A percentile compares a stretch with the other conserved stretches of the same genome.
These are phyloP conservation scores for Rhagologus leucostigma DNA, from an alignment of 2,113 vertebrate species.

Conservation along the genomic window DNA sequence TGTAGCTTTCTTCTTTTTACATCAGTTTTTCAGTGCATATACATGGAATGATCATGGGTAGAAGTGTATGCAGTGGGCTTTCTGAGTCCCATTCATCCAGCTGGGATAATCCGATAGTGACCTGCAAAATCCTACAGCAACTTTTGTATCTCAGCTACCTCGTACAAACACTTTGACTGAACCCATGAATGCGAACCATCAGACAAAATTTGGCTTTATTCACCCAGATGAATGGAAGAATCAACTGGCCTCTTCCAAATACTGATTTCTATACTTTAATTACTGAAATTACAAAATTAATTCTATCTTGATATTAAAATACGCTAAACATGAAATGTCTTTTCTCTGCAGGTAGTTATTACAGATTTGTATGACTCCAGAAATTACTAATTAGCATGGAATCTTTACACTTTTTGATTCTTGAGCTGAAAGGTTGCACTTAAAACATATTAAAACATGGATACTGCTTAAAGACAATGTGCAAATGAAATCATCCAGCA, in stretches of 20 bases:
- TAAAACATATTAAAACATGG: background rate
- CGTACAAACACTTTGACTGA: background rate
- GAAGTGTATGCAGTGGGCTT: background rate
- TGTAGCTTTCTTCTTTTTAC: background rate
- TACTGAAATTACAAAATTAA: background rate
- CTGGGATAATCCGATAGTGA: background rate
- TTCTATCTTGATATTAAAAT: conserved; percentile 31
- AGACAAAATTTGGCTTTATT: background rate
- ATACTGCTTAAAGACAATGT: background rate
- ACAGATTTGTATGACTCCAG: background rate
- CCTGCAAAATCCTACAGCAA: background rate
- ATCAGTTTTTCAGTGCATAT: background rate
- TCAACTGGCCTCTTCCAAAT: background rate
- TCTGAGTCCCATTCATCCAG: background rate
- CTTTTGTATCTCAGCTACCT: background rate
- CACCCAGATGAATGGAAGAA: background rate
- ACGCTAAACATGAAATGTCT: background rate
- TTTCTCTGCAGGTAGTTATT: background rate
- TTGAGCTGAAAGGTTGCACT: background rate
- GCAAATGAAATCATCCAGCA: background rate
- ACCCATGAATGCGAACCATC: background rate
- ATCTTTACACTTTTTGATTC: background rate
- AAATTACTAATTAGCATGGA: background rate
- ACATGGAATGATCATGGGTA: background rate
- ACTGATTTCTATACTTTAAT: background rate